Evolutionary conservation across 2,797 vertebrate genomes (phyloP), one percentile per base, ranked within the genome.

Genomic region (Picus viridis): DNA sequence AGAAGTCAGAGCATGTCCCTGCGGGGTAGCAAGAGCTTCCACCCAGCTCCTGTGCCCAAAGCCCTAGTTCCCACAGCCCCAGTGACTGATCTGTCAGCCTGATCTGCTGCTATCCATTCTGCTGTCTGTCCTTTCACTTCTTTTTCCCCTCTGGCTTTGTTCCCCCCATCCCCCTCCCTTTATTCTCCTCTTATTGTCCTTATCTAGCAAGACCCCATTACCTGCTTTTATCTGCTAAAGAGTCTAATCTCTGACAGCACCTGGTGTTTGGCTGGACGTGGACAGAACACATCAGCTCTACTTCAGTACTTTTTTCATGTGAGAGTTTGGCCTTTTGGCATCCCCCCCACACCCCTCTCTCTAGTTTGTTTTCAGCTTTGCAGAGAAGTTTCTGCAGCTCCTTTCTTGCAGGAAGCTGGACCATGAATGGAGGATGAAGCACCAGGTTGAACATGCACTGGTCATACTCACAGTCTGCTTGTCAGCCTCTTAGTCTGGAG

Each of bases 181-280:
- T 74, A 54, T 86, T 76, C 47, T 83, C 39, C n/a, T 93, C 9
- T 89, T 68, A 53, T 5, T 92, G 65, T 76, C 54, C 80, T 96
- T 95, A 92, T 91, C 91, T 74, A n/a, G 41, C 34, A 83, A 69
- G 29, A 9, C 39, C 39, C 76, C 81, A 65, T 83, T 68, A 80
- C 67, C 71, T 92, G 58, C 36, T 80, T 92, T 93, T 59, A 91
- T 94, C 93, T 94, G 64, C 54, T n/a, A 68, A 92, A 89, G 43
- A 7, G 14, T 84, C 94, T 93, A 36, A 93, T 96, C 94, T 93
- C 86, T 90, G 81, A 62, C 73, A 96, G 72, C 92, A 86, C 59
- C 89, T 92, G 91, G 56, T 76, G 32, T 89, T 96, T 81, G 49
- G 29, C 80, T 83, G 81, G 79, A 86, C 0, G 45, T 76, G 85